phyloP scores from a whole-genome alignment of 2,113 vertebrate species.

The Plestiodon gilberti region DNA sequence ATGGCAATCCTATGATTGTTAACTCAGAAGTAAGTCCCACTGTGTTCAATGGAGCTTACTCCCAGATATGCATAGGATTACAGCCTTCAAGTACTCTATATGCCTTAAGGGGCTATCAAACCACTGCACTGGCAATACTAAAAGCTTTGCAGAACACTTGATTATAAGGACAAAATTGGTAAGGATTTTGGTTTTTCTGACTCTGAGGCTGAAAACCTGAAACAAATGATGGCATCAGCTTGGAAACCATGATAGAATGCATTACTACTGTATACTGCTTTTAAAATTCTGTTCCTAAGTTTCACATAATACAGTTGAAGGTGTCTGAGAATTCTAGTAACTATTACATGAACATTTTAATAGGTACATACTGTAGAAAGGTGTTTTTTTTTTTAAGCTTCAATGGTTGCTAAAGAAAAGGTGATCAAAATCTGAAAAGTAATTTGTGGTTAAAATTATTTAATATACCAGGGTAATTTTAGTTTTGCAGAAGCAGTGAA shows the following conservation, averaged over 20 bases:
- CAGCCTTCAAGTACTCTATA: no score
- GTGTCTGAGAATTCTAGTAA: background rate
- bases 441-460: background rate
- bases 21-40: no score
- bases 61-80: no score
- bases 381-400: fast-evolving
- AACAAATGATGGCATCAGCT: background rate
- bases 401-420: background rate
- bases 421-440: background rate
- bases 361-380: background rate
- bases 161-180: no score
- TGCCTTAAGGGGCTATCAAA: background rate
- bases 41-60: no score
- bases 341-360: background rate
- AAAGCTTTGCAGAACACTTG: background rate
- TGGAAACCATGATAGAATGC: no score
- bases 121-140: background rate
- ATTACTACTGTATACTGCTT: no score
- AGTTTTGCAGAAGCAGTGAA: no score
- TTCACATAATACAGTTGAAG: background rate
- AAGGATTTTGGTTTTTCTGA: background rate
- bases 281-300: background rate
- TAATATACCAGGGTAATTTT: no score
- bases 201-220: background rate
- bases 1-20: background rate